Evolutionary conservation across 2,888 invertebrate species (phyloP).

Genomic region (Agriopis aurantiaria): DNA sequence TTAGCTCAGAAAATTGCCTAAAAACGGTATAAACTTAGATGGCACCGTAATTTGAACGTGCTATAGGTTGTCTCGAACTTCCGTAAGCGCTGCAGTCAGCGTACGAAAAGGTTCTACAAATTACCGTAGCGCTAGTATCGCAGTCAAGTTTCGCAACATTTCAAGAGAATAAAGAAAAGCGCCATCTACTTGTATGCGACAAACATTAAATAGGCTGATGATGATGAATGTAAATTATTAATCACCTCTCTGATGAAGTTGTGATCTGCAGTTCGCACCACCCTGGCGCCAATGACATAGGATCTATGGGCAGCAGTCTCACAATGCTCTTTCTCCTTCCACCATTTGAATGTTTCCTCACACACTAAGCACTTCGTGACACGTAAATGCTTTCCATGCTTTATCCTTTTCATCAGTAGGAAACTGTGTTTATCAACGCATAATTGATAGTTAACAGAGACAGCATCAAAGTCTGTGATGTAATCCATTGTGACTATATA

Average conservation of each 20-base stretch:
- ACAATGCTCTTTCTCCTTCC: constrained; percentile 56
- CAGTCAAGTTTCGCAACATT: too few relatives aligned
- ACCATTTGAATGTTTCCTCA: constrained; percentile 47
- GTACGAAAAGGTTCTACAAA: too few relatives aligned
- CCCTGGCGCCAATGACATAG: constrained; percentile 52
- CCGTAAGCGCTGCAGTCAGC: too few relatives aligned
- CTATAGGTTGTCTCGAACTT: too few relatives aligned
- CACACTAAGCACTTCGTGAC: constrained; percentile 64
- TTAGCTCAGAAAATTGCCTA: too few relatives aligned
- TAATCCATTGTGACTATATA: constrained; percentile 4
- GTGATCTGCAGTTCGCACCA: constrained; percentile 40
- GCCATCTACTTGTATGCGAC: too few relatives aligned
- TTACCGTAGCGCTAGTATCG: too few relatives aligned
- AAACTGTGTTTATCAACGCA: constrained; percentile 59
- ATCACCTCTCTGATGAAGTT: constrained; percentile 69
- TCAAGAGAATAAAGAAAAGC: too few relatives aligned
- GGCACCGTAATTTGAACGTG: too few relatives aligned
- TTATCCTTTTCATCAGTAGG: constrained; percentile 50
- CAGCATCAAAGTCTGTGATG: constrained; percentile 6
- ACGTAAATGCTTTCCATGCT: constrained; percentile 46
- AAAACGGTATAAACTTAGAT: too few relatives aligned
- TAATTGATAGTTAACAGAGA: constrained; percentile 31
- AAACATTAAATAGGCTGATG: too few relatives aligned
- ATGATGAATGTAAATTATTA: background rate
- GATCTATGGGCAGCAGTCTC: constrained; percentile 53